Base-by-base conservation (phyloP, 1,140 invertebrate species). In the Lysiphlebus fabarum region DNA sequence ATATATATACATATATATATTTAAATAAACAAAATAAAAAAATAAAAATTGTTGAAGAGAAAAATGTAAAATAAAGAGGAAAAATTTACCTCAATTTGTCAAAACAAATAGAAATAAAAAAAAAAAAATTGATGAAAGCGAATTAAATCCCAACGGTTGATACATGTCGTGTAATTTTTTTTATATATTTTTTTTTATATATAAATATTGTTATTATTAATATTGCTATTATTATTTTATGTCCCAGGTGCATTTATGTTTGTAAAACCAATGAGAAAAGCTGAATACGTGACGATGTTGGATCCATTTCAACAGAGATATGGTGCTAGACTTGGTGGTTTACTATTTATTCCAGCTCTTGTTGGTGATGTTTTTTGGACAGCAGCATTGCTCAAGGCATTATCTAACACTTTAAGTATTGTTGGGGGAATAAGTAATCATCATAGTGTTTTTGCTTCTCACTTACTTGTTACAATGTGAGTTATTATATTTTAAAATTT, bases 261-360 rank as follows among this genome's bases (percentile, higher is more conserved):
- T 75, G 90, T 90, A 4, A 86, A 86, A 65, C 86, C 86, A 61
- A 92, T 93, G 90, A 79, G 91, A 59, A 83, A 86, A 64, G 83
- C 88, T 64, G 89, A 90, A 11, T 90, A 92, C 71, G 86, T 92
- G n/a, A 93, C 91, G 0, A 91, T 93, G 88, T 75, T 93, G 69
- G 91, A 93, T 75, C 91, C 90, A 2, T 90, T 93, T 72, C 87
- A 90, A 76, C 83, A 86, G 58, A 86, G 80, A 65, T 92, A 90
- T 70, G 91, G 91, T 12, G 83, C 85, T 63, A 76, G 88, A 40
- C 86, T 92, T 74, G 90, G 91, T 33, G 89, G 89, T 1, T 74
- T 92, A 12, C 80, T 93, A 48, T 92, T 90, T 70, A 76, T 93
- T 37, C 90, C 91, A 8, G 89, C 90, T 44, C 77, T 93, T 4